Conservation (phyloP, 2,797 vertebrate species). For the Sciurus carolinensis region DNA sequence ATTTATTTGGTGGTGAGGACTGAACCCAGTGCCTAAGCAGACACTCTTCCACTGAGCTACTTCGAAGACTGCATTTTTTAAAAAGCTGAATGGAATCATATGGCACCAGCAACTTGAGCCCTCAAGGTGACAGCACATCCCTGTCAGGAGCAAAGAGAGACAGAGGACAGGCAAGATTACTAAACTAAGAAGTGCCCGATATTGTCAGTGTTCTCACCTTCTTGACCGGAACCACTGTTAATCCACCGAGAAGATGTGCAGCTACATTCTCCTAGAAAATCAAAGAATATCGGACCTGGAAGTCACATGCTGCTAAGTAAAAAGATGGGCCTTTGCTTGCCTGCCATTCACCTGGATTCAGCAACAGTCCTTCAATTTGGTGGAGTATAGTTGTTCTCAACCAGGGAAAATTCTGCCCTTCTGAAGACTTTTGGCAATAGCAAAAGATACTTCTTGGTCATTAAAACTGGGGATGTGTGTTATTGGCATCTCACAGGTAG, state of each 20-base stretch:
- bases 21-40: background rate
- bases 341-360: background rate
- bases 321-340: background rate
- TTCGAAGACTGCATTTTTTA: background rate
- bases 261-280: background rate
- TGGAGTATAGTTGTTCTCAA: background rate
- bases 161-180: background rate
- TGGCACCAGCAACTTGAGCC: background rate
- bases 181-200: background rate
- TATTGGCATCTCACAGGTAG: background rate
- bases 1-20: background rate
- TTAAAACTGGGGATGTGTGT: no score
- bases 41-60: background rate
- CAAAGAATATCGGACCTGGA: background rate
- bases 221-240: background rate
- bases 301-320: background rate
- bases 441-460: no score
- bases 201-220: background rate
- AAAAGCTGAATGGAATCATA: conserved; percentile 14
- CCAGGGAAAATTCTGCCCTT: background rate
- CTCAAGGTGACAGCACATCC: background rate
- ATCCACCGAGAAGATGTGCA: background rate
- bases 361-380: no score
- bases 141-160: background rate
- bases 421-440: background rate